These are phyloP conservation scores for Pluvianellus socialis DNA, from an alignment of 2,113 vertebrate genomes.

Conservation along the genomic window DNA sequence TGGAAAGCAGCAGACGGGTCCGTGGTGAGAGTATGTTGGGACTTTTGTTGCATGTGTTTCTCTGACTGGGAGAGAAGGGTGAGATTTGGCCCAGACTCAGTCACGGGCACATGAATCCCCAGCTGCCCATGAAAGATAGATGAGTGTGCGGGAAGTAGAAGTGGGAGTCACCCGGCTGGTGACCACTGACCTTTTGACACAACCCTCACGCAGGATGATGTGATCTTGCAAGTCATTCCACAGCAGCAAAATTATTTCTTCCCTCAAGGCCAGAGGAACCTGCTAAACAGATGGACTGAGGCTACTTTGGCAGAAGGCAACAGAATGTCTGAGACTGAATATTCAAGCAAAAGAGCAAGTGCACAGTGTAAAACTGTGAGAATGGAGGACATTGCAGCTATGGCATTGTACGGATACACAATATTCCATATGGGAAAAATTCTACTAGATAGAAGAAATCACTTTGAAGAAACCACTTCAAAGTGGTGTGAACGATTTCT, in stretches of 20 bases:
- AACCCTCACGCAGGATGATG: neutral
- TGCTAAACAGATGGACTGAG: neutral
- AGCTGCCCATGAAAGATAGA: neutral
- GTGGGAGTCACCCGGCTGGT: fast-evolving
- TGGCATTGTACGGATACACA: neutral
- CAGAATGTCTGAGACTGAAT: neutral
- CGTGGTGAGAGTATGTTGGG: neutral
- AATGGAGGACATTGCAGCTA: neutral
- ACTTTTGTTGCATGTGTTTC: neutral
- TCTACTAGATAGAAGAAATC: neutral
- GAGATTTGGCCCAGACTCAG: neutral
- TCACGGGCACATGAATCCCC: neutral
- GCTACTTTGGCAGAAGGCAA: neutral
- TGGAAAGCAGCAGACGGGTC: neutral
- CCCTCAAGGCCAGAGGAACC: neutral
- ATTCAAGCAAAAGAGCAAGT: neutral
- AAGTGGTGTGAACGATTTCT: neutral
- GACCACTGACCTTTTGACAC: neutral
- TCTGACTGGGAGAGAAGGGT: neutral
- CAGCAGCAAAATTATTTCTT: neutral
- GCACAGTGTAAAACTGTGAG: neutral
- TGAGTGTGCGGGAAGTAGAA: neutral
- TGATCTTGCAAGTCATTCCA: neutral
- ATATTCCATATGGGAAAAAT: neutral
- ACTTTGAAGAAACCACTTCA: neutral